Evolutionary conservation across 2,113 vertebrate genomes (phyloP).

Genomic region (Arenaria interpres): DNA sequence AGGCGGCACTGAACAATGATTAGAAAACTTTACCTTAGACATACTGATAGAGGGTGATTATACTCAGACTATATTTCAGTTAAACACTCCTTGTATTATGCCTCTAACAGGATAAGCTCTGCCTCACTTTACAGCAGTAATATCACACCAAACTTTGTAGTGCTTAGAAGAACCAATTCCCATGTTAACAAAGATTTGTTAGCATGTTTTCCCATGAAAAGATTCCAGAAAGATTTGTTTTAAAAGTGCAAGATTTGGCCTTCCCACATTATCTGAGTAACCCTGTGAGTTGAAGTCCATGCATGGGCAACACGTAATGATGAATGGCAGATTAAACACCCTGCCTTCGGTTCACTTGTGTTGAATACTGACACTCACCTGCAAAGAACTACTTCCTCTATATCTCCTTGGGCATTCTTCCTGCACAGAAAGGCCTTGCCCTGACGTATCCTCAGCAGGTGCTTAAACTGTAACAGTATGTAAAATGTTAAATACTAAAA

Average conservation of each 20-base stretch:
- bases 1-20: background rate
- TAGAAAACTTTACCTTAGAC: background rate
- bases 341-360: background rate
- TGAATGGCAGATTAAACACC: background rate
- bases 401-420: background rate
- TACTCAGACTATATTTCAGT: background rate
- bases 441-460: background rate
- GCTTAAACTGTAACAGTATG: background rate
- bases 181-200: background rate
- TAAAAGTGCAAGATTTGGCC: background rate
- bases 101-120: background rate
- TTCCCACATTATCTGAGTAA: background rate
- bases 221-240: background rate
- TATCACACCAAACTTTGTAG: background rate
- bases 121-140: background rate
- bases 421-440: background rate
- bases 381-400: background rate
- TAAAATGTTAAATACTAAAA: background rate
- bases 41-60: background rate
- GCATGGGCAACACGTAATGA: fast-evolving
- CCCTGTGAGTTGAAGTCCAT: background rate
- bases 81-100: background rate
- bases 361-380: background rate
- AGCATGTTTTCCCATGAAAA: no score
- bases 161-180: background rate